These are phyloP conservation scores for Dendroctonus ponderosae DNA, from an alignment of 1,140 invertebrate species.

Conservation along the genomic window DNA sequence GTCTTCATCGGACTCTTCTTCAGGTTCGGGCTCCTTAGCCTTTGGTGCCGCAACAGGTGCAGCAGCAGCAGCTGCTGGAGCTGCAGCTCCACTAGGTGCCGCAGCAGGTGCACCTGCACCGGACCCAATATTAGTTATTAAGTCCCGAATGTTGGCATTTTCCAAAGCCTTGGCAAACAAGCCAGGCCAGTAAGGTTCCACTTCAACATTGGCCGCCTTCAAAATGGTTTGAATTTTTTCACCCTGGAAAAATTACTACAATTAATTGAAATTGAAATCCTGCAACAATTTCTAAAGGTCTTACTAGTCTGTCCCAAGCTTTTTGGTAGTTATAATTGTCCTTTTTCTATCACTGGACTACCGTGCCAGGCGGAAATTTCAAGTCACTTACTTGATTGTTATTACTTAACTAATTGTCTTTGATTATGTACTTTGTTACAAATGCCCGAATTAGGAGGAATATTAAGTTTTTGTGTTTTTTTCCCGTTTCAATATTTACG, in stretches of 20 bases:
- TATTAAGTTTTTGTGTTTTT: too few species aligned
- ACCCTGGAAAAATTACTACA: conserved; percentile 62
- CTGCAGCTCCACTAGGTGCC: conserved; percentile 58
- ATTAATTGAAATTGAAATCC: too few species aligned
- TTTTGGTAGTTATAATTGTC: too few species aligned
- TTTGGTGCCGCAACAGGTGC: conserved; percentile 70
- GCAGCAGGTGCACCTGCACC: conserved; percentile 73
- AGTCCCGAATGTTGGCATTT: conserved; percentile 88
- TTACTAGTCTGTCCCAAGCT: too few species aligned
- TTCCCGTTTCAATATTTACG: too few species aligned
- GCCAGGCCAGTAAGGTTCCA: conserved; percentile 99
- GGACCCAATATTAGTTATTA: conserved; percentile 93
- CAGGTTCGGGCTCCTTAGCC: conserved; percentile 81
- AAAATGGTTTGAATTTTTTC: conserved; percentile 97
- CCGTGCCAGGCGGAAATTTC: too few species aligned
- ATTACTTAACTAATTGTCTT: too few species aligned
- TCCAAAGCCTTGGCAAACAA: conserved; percentile 97
- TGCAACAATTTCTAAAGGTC: too few species aligned
- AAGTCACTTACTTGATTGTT: too few species aligned
- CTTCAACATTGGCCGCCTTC: conserved; percentile 93
- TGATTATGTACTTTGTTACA: too few species aligned
- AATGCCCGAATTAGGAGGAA: too few species aligned
- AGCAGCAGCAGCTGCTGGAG: conserved; percentile 65
- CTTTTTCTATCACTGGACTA: too few species aligned
- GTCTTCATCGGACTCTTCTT: conserved; percentile 89